Base-by-base conservation (phyloP, 2,888 invertebrate genomes). In the Eubasilissa splendida region DNA sequence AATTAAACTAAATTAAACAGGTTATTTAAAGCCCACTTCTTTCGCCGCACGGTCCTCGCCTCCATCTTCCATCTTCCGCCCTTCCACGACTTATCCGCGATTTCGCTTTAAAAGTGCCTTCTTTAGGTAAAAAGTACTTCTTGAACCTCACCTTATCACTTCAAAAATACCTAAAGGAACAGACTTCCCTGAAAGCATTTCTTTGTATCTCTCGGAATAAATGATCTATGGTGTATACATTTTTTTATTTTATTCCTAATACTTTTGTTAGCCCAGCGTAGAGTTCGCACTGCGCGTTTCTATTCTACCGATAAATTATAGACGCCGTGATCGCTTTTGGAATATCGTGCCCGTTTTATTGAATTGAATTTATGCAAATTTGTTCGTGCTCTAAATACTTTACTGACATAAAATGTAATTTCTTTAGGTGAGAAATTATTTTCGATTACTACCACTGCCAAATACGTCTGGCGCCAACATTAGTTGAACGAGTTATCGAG, bases 1-100 rank as follows among this genome's bases (percentile, higher is more conserved):
- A 77, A 73, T 80, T 74, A 77, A 77, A 80, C 73, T 77, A 77
- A 80, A 77, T 77, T 80, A 80, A 80, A 74, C 80, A 74, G 74
- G 74, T 77, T 80, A 80, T 80, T 80, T 80, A 80, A 52, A 53
- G 52, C 75, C 68, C 59, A 66, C 76, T 80, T 56, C 58, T 59
- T 42, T 42, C 53, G 8, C 53, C 33, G 70, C 52, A 22, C 22
- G 68, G 14, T 50, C 7, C 52, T 68, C 54, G 54, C 10, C 54
- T 33, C 11, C 71, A 9, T 22, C 63, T 22, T 22, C n/a, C 71
- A 9, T 22, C 63, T 22, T 22, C n/a, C 71, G 11, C 56, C 71
- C 56, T 12, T 73, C 33, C 54, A 31, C 71, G 56, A 73, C 56
- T 73, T 73, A 73, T 58, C 56, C 65, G 33, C 11, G 9, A 33